Evolutionary conservation across 2,797 vertebrate species (phyloP).

Genomic region (Sciurus carolinensis): DNA sequence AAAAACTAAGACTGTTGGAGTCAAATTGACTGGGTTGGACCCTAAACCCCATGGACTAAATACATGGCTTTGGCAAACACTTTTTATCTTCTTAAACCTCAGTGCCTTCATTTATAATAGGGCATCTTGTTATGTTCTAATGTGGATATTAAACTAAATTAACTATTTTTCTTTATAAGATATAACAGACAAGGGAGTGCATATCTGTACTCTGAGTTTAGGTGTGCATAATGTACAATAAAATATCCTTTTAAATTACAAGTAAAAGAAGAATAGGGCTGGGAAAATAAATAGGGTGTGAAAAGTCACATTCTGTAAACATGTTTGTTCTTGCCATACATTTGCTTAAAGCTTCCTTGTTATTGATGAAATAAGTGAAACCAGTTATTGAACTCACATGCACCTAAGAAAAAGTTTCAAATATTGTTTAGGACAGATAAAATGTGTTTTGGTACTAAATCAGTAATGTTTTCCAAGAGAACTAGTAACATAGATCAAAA

Average conservation of each 20-base stretch:
- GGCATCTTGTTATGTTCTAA: not conserved
- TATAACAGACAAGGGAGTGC: not conserved
- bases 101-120: not conserved
- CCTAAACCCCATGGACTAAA: not conserved
- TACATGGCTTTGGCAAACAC: not conserved
- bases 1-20: not conserved
- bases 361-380: not conserved
- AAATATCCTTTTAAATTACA: not conserved
- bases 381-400: no score
- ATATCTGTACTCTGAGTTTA: not conserved
- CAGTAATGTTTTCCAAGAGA: not conserved
- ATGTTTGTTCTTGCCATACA: not conserved
- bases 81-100: not conserved
- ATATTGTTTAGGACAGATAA: not conserved
- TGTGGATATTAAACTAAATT: not conserved
- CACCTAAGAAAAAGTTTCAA: not conserved
- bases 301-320: not conserved
- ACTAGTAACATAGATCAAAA: not conserved
- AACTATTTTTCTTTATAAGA: not conserved
- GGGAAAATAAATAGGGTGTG: not conserved
- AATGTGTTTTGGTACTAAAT: not conserved
- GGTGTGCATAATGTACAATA: not conserved
- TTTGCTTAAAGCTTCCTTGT: not conserved
- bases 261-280: not conserved
- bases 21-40: not conserved